Evolutionary conservation across 2,797 vertebrate genomes (phyloP).

Genomic region (Premnoplex brunnescens): DNA sequence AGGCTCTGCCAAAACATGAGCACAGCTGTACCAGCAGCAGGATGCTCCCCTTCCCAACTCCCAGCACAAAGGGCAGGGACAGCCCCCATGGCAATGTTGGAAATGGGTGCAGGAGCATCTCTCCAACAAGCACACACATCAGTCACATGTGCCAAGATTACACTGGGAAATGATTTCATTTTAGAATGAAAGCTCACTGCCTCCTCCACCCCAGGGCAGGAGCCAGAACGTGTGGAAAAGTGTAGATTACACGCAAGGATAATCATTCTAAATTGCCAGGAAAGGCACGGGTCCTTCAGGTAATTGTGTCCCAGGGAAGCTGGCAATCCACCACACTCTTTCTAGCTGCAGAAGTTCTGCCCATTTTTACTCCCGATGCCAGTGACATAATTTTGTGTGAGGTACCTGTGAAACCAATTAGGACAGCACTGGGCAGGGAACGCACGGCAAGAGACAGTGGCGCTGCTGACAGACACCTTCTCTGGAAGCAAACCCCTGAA

Average conservation of each 20-base stretch:
- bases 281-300: neutral
- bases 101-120: accelerated
- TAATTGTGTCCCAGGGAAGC: neutral
- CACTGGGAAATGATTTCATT: neutral
- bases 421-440: neutral
- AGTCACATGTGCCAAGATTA: accelerated
- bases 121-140: neutral
- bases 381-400: neutral
- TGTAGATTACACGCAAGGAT: neutral
- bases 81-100: accelerated
- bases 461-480: neutral
- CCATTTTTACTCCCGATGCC: neutral
- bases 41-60: accelerated
- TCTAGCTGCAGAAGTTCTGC: neutral
- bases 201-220: neutral
- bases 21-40: no score
- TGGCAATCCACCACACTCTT: neutral
- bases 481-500: neutral
- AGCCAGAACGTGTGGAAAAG: neutral
- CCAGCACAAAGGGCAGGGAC: accelerated
- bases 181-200: neutral
- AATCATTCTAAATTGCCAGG: neutral
- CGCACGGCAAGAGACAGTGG: accelerated
- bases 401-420: constrained; percentile 11
- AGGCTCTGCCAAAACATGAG: accelerated